phyloP scores from a whole-genome alignment of 2,888 invertebrate species.

The Eristalis intricaria region DNA sequence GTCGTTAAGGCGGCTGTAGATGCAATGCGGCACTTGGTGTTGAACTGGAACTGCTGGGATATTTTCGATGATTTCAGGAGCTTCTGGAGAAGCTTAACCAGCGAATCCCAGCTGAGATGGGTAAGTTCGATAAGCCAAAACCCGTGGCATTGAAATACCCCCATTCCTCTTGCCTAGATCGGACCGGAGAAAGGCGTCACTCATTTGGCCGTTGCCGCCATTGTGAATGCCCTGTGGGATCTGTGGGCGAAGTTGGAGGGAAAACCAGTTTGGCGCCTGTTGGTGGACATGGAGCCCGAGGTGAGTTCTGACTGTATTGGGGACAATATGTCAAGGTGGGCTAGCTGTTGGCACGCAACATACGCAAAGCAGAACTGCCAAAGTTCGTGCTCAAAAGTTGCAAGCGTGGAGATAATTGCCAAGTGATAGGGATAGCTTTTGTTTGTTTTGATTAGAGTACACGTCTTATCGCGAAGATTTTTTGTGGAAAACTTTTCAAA shows the following conservation, averaged over 20 bases:
- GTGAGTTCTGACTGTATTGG: slow-evolving; percentile 75
- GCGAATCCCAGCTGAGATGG: slow-evolving; percentile 96
- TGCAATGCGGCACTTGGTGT: slow-evolving; percentile 86
- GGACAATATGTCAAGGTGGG: too few relatives aligned
- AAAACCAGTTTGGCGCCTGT: slow-evolving; percentile 93
- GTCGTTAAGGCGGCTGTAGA: slow-evolving; percentile 90
- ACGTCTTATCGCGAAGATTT: background rate
- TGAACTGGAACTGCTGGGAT: slow-evolving; percentile 86
- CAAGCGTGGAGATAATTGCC: background rate
- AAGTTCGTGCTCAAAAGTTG: too few relatives aligned
- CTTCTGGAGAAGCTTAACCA: slow-evolving; percentile 92
- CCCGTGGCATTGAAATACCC: background rate
- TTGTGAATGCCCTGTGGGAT: slow-evolving; percentile 96
- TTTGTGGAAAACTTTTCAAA: background rate
- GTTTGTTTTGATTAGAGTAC: background rate
- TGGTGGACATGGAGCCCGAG: slow-evolving; percentile 92
- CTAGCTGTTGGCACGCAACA: too few relatives aligned
- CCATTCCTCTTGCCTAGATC: slow-evolving; percentile 82
- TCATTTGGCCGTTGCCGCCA: slow-evolving; percentile 93
- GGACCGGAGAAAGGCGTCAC: slow-evolving; percentile 96
- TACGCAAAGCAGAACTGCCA: too few relatives aligned
- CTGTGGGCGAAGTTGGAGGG: slow-evolving; percentile 92
- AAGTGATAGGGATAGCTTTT: background rate
- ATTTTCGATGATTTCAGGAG: slow-evolving; percentile 89
- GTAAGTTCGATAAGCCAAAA: slow-evolving; percentile 82